Conservation (phyloP, 2,113 vertebrate genomes). For the Lepus americanus region DNA sequence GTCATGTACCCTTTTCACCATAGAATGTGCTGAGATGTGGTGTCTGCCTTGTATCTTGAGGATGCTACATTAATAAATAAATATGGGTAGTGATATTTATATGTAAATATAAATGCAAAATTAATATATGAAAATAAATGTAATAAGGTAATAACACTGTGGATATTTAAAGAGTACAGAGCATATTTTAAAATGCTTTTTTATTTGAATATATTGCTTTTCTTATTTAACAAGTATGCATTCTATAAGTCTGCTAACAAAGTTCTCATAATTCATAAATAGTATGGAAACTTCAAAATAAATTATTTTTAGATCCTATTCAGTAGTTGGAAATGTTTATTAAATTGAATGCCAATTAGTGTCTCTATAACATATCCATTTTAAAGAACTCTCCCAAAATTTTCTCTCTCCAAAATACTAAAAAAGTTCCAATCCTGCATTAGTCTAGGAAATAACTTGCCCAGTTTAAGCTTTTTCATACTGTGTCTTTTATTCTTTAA, state of each 20-base stretch:
- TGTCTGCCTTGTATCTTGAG: not conserved
- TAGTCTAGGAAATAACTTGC: not conserved
- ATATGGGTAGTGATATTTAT: not conserved
- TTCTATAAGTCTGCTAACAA: not conserved
- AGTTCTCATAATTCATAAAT: slow-evolving; percentile 26
- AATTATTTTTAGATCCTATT: slow-evolving; percentile 39
- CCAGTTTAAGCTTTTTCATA: not conserved
- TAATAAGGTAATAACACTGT: not conserved
- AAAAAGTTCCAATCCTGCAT: not conserved
- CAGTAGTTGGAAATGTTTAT: not conserved
- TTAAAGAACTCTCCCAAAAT: not conserved
- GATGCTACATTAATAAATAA: not conserved
- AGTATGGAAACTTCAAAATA: slow-evolving; percentile 41
- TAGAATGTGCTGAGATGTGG: not conserved
- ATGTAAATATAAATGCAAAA: slow-evolving; percentile 15
- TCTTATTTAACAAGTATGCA: slow-evolving; percentile 4
- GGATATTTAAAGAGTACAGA: not conserved
- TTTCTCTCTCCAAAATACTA: slow-evolving; percentile 17
- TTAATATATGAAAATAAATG: slow-evolving; percentile 3
- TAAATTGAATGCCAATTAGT: not conserved
- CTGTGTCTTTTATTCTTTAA: not conserved
- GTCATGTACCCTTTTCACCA: not conserved
- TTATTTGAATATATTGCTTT: not conserved
- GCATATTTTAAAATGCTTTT: slow-evolving; percentile 25
- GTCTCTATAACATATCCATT: not conserved